A percentile compares a stretch with the other conserved stretches of the same genome.
phyloP scores from a whole-genome alignment of 1,140 invertebrate genomes.

The Zaprionus tsacasi region DNA sequence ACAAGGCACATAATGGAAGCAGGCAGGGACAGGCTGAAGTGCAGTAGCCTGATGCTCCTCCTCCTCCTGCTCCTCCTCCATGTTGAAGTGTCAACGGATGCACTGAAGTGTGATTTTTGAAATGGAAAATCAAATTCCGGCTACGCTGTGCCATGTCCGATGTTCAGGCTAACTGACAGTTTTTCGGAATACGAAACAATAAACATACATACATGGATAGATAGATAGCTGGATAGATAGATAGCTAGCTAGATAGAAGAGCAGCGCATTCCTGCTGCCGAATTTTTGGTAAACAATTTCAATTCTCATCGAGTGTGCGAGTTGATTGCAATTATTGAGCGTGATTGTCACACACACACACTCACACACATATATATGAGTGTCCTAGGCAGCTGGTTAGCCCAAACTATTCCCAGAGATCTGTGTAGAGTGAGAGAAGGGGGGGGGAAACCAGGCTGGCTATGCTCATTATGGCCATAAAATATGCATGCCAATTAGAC shows the following conservation, averaged over 20 bases:
- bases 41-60: background rate
- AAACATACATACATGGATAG: background rate
- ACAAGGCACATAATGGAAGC: background rate
- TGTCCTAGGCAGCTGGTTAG: background rate
- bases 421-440: background rate
- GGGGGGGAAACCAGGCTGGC: background rate
- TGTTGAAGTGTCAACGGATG: slow-evolving; percentile 54
- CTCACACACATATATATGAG: background rate
- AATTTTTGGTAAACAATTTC: slow-evolving; percentile 32
- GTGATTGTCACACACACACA: slow-evolving; percentile 35
- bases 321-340: slow-evolving; percentile 61
- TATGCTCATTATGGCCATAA: slow-evolving; percentile 44
- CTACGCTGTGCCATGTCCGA: slow-evolving; percentile 4
- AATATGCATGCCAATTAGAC: slow-evolving; percentile 50
- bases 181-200: background rate
- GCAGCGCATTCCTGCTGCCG: no score
- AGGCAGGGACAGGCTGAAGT: background rate
- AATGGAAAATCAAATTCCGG: slow-evolving; percentile 45
- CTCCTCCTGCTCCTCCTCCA: background rate
- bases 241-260: background rate
- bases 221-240: no score
- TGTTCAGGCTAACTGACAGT: slow-evolving; percentile 7
- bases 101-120: slow-evolving; percentile 55
- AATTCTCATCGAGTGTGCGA: slow-evolving; percentile 33
- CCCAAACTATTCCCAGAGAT: background rate